phyloP scores from a whole-genome alignment of 2,797 vertebrate genomes.

The Argya squamiceps region DNA sequence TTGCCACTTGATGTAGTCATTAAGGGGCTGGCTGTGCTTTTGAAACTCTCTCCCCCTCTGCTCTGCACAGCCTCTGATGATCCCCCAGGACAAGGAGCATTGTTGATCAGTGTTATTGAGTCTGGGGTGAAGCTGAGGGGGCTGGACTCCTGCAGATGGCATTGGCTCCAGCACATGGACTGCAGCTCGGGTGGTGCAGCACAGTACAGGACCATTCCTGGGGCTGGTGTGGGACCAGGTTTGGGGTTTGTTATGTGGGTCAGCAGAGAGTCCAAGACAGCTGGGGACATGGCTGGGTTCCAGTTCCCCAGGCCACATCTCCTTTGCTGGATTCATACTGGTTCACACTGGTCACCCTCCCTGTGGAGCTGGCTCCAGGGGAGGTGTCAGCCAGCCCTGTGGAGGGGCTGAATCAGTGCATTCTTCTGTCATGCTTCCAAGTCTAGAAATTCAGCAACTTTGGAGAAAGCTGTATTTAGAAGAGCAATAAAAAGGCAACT shows the following conservation, averaged over 20 bases:
- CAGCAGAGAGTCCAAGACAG: background rate
- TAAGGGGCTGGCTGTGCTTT: constrained; percentile 32
- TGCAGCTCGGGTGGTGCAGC: background rate
- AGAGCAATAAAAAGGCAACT: constrained; percentile 32
- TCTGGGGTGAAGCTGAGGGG: background rate
- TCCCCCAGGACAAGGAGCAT: background rate
- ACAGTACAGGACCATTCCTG: background rate
- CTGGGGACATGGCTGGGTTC: rapidly evolving
- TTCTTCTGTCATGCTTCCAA: constrained; percentile 13
- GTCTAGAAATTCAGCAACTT: constrained; percentile 1
- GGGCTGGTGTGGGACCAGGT: background rate
- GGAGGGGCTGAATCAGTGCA: background rate
- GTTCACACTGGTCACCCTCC: background rate
- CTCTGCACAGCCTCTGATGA: background rate
- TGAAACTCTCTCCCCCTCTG: background rate
- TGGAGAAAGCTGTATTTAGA: constrained; percentile 22
- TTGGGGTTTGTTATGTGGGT: background rate
- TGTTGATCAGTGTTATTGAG: background rate
- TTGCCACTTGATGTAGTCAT: background rate
- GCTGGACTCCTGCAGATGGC: background rate
- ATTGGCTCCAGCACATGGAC: rapidly evolving
- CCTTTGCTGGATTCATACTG: background rate
- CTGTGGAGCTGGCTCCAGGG: background rate
- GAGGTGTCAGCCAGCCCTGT: constrained; percentile 5
- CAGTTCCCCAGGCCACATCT: background rate